Evolutionary conservation across 2,113 vertebrate genomes (phyloP).

Genomic region (Hippocampus zosterae): DNA sequence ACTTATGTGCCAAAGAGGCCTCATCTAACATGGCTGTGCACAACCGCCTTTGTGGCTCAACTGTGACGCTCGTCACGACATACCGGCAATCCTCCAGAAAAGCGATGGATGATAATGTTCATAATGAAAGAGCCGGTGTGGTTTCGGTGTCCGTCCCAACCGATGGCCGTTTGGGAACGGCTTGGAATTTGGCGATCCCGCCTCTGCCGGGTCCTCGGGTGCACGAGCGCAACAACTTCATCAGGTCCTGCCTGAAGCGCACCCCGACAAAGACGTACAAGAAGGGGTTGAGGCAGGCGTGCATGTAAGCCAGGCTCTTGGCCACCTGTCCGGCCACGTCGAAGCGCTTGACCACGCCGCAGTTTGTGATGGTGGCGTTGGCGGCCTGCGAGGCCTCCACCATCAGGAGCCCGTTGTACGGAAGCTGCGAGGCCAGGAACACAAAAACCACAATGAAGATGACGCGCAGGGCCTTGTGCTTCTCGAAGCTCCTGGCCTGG

Average conservation of each 20-base stretch:
- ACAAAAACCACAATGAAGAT: conserved; percentile 75
- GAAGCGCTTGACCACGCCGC: conserved; percentile 46
- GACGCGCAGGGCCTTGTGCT: conserved; percentile 84
- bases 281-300: conserved; percentile 86
- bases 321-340: conserved; percentile 78
- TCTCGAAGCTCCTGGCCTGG: conserved; percentile 80
- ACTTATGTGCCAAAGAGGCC: no score
- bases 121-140: conserved; percentile 72
- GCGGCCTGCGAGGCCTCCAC: conserved; percentile 70
- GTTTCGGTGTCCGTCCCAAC: conserved; percentile 74
- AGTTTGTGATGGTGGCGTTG: conserved; percentile 54
- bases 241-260: conserved; percentile 77
- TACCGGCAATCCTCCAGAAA: no score
- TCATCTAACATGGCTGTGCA: no score
- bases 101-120: conserved; percentile 12
- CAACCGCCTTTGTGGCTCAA: no score
- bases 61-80: no score
- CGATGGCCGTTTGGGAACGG: conserved; percentile 70
- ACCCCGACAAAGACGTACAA: conserved; percentile 85
- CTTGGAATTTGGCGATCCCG: conserved; percentile 48
- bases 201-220: conserved; percentile 41
- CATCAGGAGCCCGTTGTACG: conserved; percentile 77
- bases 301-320: conserved; percentile 80
- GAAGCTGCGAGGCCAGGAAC: conserved; percentile 85
- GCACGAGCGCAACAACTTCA: conserved; percentile 60